Evolutionary conservation across 30 jellyfish, hydroid and myxozoan genomes (phyloP).

Genomic region (Chrysaora quinquecirrha): DNA sequence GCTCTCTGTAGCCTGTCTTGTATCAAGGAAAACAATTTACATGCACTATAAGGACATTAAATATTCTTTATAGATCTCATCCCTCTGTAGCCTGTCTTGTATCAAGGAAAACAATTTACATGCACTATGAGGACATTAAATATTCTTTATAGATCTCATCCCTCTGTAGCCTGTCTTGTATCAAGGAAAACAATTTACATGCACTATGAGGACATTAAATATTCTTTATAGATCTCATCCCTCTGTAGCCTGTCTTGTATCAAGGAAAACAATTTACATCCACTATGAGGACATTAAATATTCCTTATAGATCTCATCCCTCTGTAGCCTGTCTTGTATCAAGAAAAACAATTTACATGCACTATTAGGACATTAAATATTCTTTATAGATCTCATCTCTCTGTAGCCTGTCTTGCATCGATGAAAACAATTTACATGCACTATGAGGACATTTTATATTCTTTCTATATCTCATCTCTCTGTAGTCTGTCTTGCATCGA

Average conservation of each 20-base stretch:
- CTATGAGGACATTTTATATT: not conserved
- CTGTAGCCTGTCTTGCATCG: not conserved
- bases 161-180: not conserved
- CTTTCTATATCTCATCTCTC: not conserved
- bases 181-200: not conserved
- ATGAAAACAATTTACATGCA: not conserved
- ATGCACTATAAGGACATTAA: not conserved
- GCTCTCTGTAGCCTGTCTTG: too few species aligned
- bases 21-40: not conserved
- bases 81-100: not conserved
- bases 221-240: not conserved
- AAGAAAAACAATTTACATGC: not conserved
- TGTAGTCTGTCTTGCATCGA: not conserved
- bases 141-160: not conserved
- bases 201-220: not conserved
- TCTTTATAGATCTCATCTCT: not conserved
- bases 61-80: not conserved
- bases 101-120: not conserved
- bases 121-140: not conserved
- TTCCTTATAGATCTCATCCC: not conserved
- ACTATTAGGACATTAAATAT: not conserved
- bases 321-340: not conserved
- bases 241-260: not conserved
- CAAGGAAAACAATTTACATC: not conserved
- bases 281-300: not conserved